Evolutionary conservation across 2,888 invertebrate species (phyloP), one percentile per base, ranked within the genome.

Genomic region (Cyaniris semiargus): DNA sequence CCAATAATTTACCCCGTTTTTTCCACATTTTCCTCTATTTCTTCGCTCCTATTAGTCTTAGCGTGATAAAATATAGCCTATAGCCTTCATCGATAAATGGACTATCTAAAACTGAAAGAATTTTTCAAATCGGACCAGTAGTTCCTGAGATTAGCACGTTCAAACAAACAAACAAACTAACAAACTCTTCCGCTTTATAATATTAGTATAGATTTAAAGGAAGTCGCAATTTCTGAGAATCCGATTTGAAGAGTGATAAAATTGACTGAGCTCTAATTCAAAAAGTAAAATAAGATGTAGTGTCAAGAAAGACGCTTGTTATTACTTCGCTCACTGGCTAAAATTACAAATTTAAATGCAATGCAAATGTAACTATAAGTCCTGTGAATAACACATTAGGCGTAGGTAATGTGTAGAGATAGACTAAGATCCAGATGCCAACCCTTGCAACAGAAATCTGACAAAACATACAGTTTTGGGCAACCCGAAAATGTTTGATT

Each of bases 331-430:
- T 44, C 6, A 21, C 44, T 38, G 72, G 15, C 23, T 23, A 3
- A 5, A 10, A 31, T 70, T 70, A 60, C 15, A 15, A 53, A 76
- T 76, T 44, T 70, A 76, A 48, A 70, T 76, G 70, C 70, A 48
- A 70, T 76, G 70, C 70, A 70, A 75, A 34, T 27, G 34, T 27
- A 31, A 23, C 8, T 23, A 10, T 60, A 10, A 60, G 23, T 60
- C 3, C 60, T 21, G 21, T 60, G 23, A 21, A 60, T 23, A 23
- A 23, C 4, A 23, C 23, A 10, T 23, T 21, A 18, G 53, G 53
- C 60, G 60, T 23, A 60, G 10, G 60, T 60, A 6, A 58, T 7
- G 8, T 58, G 18, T 58, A 21, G 2, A 18, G 3, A 58, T 58
- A 21, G 8, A 58, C 58, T 8, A 8, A n/a, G 58, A 21, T 21